Evolutionary conservation across 2,797 vertebrate genomes (phyloP).

Genomic region (Falco cherrug): DNA sequence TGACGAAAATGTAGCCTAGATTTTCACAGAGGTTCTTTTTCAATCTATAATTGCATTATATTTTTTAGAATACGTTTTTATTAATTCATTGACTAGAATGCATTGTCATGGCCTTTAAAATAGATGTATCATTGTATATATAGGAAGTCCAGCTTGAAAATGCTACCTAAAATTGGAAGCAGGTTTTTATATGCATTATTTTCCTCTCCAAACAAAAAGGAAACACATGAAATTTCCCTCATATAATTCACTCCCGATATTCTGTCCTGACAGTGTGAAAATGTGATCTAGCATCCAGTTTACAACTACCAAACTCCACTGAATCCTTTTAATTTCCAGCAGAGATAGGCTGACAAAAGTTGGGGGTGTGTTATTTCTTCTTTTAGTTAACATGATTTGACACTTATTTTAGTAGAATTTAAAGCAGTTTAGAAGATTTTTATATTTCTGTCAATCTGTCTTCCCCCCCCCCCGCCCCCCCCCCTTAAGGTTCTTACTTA

Average conservation of each 20-base stretch:
- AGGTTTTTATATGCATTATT: neutral
- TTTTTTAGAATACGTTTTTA: neutral
- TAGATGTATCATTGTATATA: neutral
- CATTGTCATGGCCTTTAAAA: neutral
- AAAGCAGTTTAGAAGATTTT: neutral
- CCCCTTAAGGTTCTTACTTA: neutral
- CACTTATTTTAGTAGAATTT: neutral
- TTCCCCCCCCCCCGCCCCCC: too few relatives aligned
- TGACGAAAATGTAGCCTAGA: neutral
- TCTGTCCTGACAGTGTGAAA: neutral
- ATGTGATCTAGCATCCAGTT: neutral
- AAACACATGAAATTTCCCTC: neutral
- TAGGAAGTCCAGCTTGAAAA: neutral
- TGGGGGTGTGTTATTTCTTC: neutral
- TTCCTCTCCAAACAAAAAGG: neutral
- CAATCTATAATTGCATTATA: neutral
- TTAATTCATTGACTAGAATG: neutral
- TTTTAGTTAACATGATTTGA: neutral
- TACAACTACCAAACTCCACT: neutral
- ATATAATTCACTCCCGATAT: neutral
- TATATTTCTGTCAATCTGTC: neutral
- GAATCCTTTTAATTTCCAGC: neutral
- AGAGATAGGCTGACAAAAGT: neutral
- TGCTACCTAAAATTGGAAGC: neutral
- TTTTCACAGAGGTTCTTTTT: neutral